Base-by-base conservation (phyloP, 2,888 invertebrate species). In the Synergus japonicus region DNA sequence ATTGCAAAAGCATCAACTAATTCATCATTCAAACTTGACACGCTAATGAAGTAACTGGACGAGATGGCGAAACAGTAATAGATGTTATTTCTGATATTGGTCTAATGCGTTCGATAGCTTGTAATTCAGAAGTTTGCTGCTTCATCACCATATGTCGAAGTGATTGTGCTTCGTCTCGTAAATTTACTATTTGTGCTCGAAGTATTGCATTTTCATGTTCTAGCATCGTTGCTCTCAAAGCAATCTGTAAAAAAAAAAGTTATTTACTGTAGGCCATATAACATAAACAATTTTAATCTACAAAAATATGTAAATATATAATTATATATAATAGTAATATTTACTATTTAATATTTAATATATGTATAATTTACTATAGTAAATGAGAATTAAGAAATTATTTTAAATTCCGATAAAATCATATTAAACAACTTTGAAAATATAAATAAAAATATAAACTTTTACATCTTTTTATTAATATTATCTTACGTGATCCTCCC, bases 161-260 rank as follows among this genome's bases (percentile, higher is more conserved):
- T 0, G 96, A 95, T 4, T 96, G 93, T 0, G 96, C 94, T 89
- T 98, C 97, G 90, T 97, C 97, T 1, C 97, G 93, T 1, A 98
- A 91, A 0, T 97, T 96, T 0, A 96, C 93, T 0, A 97, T 93
- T 92, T 97, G 97, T 0, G 97, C 97, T 49, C 97, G 94, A 7
- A 98, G 92, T 10, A 97, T 95, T 0, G 97, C 96, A 90, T 98
- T 98, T 92, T 98, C 97, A 90, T 97, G 97, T 89, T 98, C 97
- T 41, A 98, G 92, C 79, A 97, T 94, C 44, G 96, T 96, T 0
- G 97, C 97, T 76, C 96, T 94, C 89, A 97, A 94, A 0, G 97
- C 97, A 86, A 97, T 96, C 95, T 96, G 91, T 49, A 90, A 88
- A 79, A 43, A 78, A 79, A 82, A 85, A 81, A 29, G 79, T 79